Conservation (phyloP, 2,797 vertebrate species). For the Micromesistius poutassou region DNA sequence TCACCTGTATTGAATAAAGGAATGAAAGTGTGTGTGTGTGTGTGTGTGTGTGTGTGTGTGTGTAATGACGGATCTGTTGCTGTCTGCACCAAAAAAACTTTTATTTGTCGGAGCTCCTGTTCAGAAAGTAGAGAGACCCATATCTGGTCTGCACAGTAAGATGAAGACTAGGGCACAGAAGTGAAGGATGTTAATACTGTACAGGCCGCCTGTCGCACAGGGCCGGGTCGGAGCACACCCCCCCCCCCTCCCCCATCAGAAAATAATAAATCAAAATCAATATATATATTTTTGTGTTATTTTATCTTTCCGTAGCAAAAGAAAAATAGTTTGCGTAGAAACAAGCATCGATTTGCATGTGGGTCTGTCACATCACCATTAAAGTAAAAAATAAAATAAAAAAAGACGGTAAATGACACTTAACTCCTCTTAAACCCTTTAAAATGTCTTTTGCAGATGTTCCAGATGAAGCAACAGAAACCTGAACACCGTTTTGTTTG, state of each 20-base stretch:
- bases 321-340: constrained; percentile 78
- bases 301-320: constrained; percentile 63
- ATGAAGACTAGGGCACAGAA: constrained; percentile 57
- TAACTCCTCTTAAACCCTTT: constrained; percentile 43
- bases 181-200: constrained; percentile 56
- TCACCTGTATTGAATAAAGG: not conserved
- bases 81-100: constrained; percentile 57
- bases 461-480: constrained; percentile 54
- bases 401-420: constrained; percentile 41
- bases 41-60: constrained; percentile 16
- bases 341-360: constrained; percentile 82
- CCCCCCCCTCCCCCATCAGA: constrained; percentile 36
- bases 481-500: constrained; percentile 79
- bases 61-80: constrained; percentile 49
- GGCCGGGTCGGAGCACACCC: constrained; percentile 57
- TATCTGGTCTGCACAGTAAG: constrained; percentile 61
- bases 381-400: constrained; percentile 76
- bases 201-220: constrained; percentile 50
- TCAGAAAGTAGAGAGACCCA: constrained; percentile 58
- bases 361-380: constrained; percentile 61
- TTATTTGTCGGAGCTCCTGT: constrained; percentile 58
- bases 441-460: constrained; percentile 70
- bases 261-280: constrained; percentile 59
- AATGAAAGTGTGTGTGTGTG: not conserved
- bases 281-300: constrained; percentile 43